Evolutionary conservation across 2,797 vertebrate genomes (phyloP), one percentile per base, ranked within the genome.

Genomic region (Sebastes iracundus): DNA sequence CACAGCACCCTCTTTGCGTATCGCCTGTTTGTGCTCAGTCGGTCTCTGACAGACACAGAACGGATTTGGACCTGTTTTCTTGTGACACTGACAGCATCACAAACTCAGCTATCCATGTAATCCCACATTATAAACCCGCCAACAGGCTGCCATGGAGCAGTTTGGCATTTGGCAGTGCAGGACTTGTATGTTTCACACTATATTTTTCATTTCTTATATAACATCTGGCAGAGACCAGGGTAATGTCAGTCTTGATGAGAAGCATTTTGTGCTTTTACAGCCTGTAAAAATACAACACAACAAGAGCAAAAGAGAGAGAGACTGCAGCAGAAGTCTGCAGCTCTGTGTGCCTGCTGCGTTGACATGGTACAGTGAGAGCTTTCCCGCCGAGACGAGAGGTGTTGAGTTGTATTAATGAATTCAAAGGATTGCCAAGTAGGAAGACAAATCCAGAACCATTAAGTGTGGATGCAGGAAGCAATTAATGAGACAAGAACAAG

Each of bases 231-330:
- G 67, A 82, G 58, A 72, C 62, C 35, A 58, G 69, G 33, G 58
- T 46, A 77, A 80, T 65, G 80, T 84, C 82, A 85, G 60, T 70
- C 71, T 82, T 79, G 76, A 90, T 74, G 64, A 87, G 77, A 58
- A 82, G 70, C 53, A 42, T 72, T 86, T 75, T 82, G 80, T 81
- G 59, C 82, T 87, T 89, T 81, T 84, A 88, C 25, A 53, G 84
- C 25, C 65, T 79, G 67, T 79, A 75, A 92, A 90, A 58, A 86
- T 70, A 80, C 60, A 87, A 67, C 14, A 75, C 46, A 79, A 85
- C 67, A 64, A 76, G 23, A 68, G 73, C 88, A 52, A 80, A 13
- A 5, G 68, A 46, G 27, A 55, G 49, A 42, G 46, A 4, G 23
- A 30, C 13, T 20, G 69, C 28, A 65, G 79, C 61, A 67, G 49